Base-by-base conservation (phyloP, 2,797 vertebrate genomes). In the Euthynnus affinis region DNA sequence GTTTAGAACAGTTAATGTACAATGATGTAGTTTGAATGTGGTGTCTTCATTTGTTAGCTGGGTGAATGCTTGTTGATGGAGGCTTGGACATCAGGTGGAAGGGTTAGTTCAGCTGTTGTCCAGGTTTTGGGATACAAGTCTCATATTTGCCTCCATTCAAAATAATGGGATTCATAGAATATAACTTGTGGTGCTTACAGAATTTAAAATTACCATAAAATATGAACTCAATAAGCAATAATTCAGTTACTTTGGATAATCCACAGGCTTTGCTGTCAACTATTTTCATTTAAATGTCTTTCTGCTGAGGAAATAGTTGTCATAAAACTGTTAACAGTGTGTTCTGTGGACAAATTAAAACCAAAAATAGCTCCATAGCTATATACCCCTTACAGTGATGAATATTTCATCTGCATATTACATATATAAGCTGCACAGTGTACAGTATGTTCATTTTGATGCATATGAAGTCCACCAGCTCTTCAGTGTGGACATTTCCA, bases 1-100 rank as follows among this genome's bases (percentile, higher is more conserved):
- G 46, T 78, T 60, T 48, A 61, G 2, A 59, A 32, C 17, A 66
- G 20, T 42, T 40, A 67, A 68, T 52, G 29, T 6, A 18, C 10
- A 22, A 6, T 57, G 48, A 62, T 57, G 20, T 40, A 46, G 49
- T 49, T 64, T 32, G 60, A 9, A 44, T 48, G 49, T 37, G 13
- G 20, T 40, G 5, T 22, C 22, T 42, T 27, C 14, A 12, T 49
- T 49, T 20, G 44, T 48, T 18, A 5, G 20, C 17, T 12, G 9
- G 49, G 25, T 58, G 25, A 32, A 51, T n/a, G 32, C 18, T 55
- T 53, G 10, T 7, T 48, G 17, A 17, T 18, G 17, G 44, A 17
- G 44, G 44, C 44, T 72, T 60, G 20, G 22, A 32, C 10, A 1
- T 48, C 9, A 52, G 18, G 58, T 66, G 17, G 37, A 18, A 27